A percentile compares a stretch with the other conserved stretches of the same genome.
Conservation (phyloP, 2,113 vertebrate genomes). For the Carlito syrichta region DNA sequence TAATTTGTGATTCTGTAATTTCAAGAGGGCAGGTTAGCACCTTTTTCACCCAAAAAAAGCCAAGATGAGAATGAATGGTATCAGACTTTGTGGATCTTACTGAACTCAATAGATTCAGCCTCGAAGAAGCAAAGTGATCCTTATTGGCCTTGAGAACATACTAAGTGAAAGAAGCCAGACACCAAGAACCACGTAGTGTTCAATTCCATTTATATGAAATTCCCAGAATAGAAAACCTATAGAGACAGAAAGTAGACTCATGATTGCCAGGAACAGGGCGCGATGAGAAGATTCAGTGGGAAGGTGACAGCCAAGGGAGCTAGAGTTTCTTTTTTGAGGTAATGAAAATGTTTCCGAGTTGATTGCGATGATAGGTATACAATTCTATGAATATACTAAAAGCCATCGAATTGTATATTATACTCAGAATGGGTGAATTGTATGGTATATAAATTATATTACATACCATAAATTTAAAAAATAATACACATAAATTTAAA, state of each 20-base stretch:
- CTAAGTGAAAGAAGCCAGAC: neutral
- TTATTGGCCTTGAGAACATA: too few relatives aligned
- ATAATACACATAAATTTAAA: neutral
- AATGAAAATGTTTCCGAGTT: neutral
- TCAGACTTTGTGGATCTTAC: neutral
- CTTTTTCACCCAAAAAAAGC: neutral
- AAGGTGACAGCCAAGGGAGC: neutral
- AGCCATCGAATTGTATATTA: neutral
- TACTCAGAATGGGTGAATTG: neutral
- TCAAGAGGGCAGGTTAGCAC: too few relatives aligned
- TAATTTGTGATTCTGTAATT: neutral
- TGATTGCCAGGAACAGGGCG: too few relatives aligned
- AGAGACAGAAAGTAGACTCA: neutral
- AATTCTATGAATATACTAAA: neutral
- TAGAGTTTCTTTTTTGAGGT: neutral
- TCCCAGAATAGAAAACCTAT: neutral
- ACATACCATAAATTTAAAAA: neutral
- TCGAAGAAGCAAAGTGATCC: neutral
- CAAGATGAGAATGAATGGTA: neutral
- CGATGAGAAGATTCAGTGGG: neutral
- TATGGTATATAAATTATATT: neutral
- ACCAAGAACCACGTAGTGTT: rapidly evolving
- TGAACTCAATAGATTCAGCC: neutral
- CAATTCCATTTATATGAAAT: neutral
- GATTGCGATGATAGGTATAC: too few relatives aligned